Base-by-base conservation (phyloP, 2,888 invertebrate genomes). In the Leptothorax acervorum region DNA sequence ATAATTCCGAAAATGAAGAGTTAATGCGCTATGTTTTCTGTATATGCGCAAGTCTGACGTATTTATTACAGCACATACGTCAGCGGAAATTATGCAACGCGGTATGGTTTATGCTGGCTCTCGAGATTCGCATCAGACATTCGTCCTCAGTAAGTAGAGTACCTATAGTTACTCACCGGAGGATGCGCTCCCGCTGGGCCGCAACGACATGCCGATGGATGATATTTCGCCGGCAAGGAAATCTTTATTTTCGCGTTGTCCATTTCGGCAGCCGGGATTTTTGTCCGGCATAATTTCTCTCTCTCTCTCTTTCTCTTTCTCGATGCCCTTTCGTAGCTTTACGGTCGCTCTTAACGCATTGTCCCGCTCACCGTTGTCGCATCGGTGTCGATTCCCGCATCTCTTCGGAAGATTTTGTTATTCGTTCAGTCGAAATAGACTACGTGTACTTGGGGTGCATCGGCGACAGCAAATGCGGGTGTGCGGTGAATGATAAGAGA, bases 161-260 rank as follows among this genome's bases (percentile, higher is more conserved):
- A 23, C 23, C 23, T 23, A 23, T 23, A 35, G 62, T 65, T 81
- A 95, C 96, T 96, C 96, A 96, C 97, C 97, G 93, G 97, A 97
- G 93, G 97, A 97, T 94, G 96, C 96, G 95, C 97, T 97, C 92
- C 96, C 96, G 94, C 97, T 97, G 93, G 97, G 96, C 92, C 96
- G 96, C 95, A 97, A 96, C 87, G 96, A 97, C 98, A 98, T 98
- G 94, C 97, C 98, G 95, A 98, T 98, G 92, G 98, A 97, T 95
- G 97, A 98, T 95, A 98, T 98, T 96, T 97, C 97, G 86, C 94
- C 94, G 90, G 90, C 93, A 90, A 94, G 93, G 89, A 92, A 92
- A 90, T 95, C 94, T 89, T 93, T 94, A 83, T 93, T 78, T 28
- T 82, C 94, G 91, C 93, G 92, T 78, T 91, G 92, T 91, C 93